A percentile compares a stretch with the other conserved stretches of the same genome.
Evolutionary conservation across 2,797 vertebrate species (phyloP).

Genomic region (Argyrosomus regius): DNA sequence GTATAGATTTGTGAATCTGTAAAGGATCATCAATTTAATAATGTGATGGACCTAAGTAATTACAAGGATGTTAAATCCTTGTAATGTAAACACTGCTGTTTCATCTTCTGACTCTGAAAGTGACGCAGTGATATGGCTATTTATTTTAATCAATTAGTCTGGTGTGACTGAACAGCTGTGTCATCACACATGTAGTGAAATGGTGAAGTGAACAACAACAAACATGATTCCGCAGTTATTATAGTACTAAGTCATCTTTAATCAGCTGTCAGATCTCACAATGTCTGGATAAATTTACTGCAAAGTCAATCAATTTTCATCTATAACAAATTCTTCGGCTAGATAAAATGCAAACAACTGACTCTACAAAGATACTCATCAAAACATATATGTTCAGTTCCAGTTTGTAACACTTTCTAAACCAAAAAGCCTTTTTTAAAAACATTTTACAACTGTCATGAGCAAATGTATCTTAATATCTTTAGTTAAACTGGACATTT

Average conservation of each 20-base stretch:
- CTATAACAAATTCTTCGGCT: slow-evolving; percentile 14
- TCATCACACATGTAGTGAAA: background rate
- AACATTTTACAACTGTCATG: background rate
- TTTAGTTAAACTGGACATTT: background rate
- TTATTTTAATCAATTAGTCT: background rate
- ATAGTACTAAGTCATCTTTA: slow-evolving; percentile 38
- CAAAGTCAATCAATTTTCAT: slow-evolving; percentile 22
- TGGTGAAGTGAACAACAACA: background rate
- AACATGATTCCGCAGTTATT: slow-evolving; percentile 8
- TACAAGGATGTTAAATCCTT: no score
- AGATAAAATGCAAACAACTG: slow-evolving; percentile 30
- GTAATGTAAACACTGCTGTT: no score
- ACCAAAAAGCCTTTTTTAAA: background rate
- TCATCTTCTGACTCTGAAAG: no score
- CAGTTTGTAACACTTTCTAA: slow-evolving; percentile 12
- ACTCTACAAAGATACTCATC: slow-evolving; percentile 35
- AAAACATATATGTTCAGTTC: slow-evolving; percentile 24
- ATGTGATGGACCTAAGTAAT: no score
- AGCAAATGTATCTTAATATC: background rate
- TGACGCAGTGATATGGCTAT: no score
- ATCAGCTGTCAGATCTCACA: slow-evolving; percentile 30
- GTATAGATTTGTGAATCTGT: no score
- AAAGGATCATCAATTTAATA: no score
- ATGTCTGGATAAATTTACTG: slow-evolving; percentile 4
- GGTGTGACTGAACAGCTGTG: background rate